Evolutionary conservation across 2,888 invertebrate genomes (phyloP).

Genomic region (Lysandra bellargus): DNA sequence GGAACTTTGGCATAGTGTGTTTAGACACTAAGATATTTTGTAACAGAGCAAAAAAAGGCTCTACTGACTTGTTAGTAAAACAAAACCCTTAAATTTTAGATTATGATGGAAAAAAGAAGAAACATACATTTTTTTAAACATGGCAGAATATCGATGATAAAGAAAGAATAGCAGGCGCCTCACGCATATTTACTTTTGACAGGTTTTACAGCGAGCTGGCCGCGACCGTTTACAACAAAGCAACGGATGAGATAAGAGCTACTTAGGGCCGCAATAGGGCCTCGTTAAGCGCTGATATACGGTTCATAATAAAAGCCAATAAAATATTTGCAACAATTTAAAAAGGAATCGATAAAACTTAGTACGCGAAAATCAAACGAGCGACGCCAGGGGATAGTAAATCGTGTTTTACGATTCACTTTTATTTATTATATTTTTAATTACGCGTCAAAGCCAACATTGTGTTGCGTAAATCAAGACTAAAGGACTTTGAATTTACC

Average conservation of each 20-base stretch:
- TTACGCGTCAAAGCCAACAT: slow-evolving; percentile 58
- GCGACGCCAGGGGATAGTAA: slow-evolving; percentile 67
- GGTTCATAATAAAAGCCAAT: slow-evolving; percentile 74
- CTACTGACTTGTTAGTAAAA: too few species aligned
- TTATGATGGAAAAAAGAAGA: too few species aligned
- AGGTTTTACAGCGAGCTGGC: slow-evolving; percentile 39
- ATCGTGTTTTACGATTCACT: slow-evolving; percentile 65
- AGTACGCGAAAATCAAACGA: slow-evolving; percentile 68
- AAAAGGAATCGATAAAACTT: slow-evolving; percentile 72
- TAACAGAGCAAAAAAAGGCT: too few species aligned
- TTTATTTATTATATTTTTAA: slow-evolving; percentile 62
- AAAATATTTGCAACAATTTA: slow-evolving; percentile 79
- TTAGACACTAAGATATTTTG: too few species aligned
- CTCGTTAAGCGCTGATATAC: slow-evolving; percentile 78
- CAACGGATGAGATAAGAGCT: slow-evolving; percentile 71
- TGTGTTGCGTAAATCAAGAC: slow-evolving; percentile 41
- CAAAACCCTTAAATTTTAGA: too few species aligned
- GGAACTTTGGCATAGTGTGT: too few species aligned
- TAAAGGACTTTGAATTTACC: too few species aligned
- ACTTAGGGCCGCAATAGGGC: slow-evolving; percentile 61
- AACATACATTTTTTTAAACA: not conserved
- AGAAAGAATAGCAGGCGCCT: slow-evolving; percentile 29
- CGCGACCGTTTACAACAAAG: slow-evolving; percentile 63
- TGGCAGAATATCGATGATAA: not conserved
- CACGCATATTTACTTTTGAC: slow-evolving; percentile 31